Conservation (phyloP, 2,888 invertebrate species). For the Mythimna albipuncta region DNA sequence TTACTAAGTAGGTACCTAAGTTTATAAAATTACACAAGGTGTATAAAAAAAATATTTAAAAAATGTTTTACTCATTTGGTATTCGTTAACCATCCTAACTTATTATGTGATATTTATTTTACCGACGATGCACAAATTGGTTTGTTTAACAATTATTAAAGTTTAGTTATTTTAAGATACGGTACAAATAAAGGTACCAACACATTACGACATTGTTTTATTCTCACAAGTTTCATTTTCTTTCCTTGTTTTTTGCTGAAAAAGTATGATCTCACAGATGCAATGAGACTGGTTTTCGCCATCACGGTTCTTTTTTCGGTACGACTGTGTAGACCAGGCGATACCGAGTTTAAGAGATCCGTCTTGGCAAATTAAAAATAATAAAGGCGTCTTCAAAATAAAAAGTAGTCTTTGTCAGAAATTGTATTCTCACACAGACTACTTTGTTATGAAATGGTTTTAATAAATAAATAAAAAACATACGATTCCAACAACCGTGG, state of each 20-base stretch:
- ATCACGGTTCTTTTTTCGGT: too few species aligned
- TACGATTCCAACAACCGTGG: too few species aligned
- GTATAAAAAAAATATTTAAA: slow-evolving; percentile 5
- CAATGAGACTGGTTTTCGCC: not conserved
- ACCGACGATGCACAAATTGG: slow-evolving; percentile 12
- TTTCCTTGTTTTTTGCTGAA: not conserved
- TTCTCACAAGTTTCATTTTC: not conserved
- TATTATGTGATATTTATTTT: slow-evolving; percentile 40
- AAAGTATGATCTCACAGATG: not conserved
- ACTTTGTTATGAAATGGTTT: too few species aligned
- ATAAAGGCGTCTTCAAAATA: too few species aligned
- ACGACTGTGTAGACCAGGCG: too few species aligned
- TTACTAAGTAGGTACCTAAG: not conserved
- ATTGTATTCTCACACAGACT: too few species aligned
- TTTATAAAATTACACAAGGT: slow-evolving; percentile 25
- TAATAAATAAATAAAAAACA: too few species aligned
- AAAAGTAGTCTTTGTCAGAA: too few species aligned
- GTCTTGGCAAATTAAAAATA: too few species aligned
- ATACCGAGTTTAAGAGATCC: too few species aligned
- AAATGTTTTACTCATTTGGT: slow-evolving; percentile 21
- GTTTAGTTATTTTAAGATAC: not conserved
- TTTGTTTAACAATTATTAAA: slow-evolving; percentile 13
- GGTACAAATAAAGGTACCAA: slow-evolving; percentile 23
- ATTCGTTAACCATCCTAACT: slow-evolving; percentile 2
- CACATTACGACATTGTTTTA: not conserved